These are phyloP conservation scores for Labia minor DNA, from an alignment of 2,888 invertebrate genomes.

Conservation along the genomic window DNA sequence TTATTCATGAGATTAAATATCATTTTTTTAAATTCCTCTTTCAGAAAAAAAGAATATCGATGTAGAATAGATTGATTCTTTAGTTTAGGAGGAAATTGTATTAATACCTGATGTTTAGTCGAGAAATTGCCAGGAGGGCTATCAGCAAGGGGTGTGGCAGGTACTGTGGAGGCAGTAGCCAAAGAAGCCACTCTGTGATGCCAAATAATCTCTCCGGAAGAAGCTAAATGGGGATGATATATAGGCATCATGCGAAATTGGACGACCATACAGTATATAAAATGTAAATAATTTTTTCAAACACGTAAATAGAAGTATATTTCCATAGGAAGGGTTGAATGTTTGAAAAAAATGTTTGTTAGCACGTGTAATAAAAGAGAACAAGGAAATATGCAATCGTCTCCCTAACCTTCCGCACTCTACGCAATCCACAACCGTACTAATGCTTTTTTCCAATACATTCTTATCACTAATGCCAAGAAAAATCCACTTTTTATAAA, in stretches of 20 bases:
- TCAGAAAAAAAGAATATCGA: too few species aligned
- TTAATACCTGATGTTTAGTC: conserved; percentile 4
- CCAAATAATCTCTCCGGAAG: background rate
- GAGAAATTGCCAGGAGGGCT: too few species aligned
- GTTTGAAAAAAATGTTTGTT: too few species aligned
- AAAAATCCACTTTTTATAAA: conserved; percentile 4
- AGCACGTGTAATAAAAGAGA: too few species aligned
- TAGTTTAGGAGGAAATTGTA: too few species aligned
- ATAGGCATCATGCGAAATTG: background rate
- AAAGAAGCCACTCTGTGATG: background rate
- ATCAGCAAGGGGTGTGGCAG: background rate
- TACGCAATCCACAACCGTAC: background rate
- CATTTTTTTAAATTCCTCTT: too few species aligned
- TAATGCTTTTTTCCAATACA: background rate
- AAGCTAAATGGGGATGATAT: background rate
- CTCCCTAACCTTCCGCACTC: background rate
- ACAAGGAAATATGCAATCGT: background rate
- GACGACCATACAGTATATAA: too few species aligned
- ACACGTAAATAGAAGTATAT: too few species aligned
- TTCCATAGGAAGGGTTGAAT: too few species aligned
- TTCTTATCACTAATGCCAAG: background rate
- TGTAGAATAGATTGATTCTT: too few species aligned
- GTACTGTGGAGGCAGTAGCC: background rate
- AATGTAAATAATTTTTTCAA: too few species aligned
- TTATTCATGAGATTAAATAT: too few species aligned